Base-by-base conservation (phyloP, 2,113 vertebrate species). In the Poeciliopsis occidentalis region DNA sequence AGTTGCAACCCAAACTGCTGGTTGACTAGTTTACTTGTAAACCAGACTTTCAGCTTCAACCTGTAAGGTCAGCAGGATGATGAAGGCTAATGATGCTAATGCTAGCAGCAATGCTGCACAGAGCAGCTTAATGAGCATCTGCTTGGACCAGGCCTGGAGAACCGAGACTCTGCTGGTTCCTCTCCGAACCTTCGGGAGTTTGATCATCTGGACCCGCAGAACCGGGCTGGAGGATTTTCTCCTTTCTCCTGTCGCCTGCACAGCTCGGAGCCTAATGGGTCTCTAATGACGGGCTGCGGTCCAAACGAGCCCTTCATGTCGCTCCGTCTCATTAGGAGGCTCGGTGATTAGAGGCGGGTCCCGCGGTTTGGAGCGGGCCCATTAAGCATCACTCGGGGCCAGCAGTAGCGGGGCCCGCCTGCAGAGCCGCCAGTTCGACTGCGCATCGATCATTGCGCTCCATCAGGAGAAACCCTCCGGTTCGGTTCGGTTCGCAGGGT, bases 271-370 rank as follows among this genome's bases (percentile, higher is more conserved):
- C 60, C 82, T 90, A 92, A 90, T 83, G 88, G 79, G 79, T 86
- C 84, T 79, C 13, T 90, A 88, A 86, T 91, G 91, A 89, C 89
- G 91, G 83, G 17, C 71, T 54, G 72, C 71, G 61, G 79, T 80
- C 83, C 75, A 87, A 92, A 92, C 83, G 82, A 87, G 88, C 69
- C 78, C 84, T 87, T 89, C 85, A 86, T 90, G 84, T 92, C 74
- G 87, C 85, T 90, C 84, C 89, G 83, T 87, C 90, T 93, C 92
- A 93, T 94, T 94, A 92, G 90, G 39, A 66, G 65, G 82, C 54
- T n/a, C 54, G 73, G 86, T 87, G 85, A 87, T 93, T 89, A 92
- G 85, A 61, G 81, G 72, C 47, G 78, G 79, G 88, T 90, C 90
- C 91, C n/a, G 81, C 73, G 87, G 92, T 91, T 85, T 76, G 64